A percentile compares a stretch with the other conserved stretches of the same genome.
Evolutionary conservation across 2,113 vertebrate genomes (phyloP).

Genomic region (Nycticryphes semicollaris): DNA sequence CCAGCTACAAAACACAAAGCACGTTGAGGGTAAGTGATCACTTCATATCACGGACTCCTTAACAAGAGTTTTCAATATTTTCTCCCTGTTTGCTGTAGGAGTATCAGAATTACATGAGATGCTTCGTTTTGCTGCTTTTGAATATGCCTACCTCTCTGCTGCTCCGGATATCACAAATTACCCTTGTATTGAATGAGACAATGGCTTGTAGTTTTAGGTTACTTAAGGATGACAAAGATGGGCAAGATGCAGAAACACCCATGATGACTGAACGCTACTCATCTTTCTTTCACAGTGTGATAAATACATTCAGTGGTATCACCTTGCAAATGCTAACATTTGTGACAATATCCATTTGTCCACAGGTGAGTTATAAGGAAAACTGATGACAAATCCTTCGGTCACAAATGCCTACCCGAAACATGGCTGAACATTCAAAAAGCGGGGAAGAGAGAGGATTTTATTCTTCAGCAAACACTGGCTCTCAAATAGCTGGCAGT

Average conservation of each 20-base stretch:
- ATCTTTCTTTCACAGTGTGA: neutral
- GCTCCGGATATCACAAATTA: neutral
- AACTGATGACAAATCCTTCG: constrained; percentile 13
- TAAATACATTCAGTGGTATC: neutral
- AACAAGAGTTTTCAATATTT: neutral
- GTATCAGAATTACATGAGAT: neutral
- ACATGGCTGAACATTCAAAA: neutral
- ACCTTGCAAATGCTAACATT: neutral
- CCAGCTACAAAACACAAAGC: neutral
- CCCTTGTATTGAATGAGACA: neutral
- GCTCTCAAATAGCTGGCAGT: neutral
- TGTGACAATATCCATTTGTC: neutral
- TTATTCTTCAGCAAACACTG: neutral
- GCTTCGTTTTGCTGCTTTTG: neutral
- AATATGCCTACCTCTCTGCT: neutral
- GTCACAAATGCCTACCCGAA: neutral
- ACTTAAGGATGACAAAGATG: neutral
- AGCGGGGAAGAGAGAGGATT: neutral
- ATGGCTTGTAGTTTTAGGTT: neutral
- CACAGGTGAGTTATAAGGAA: neutral
- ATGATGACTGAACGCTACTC: neutral
- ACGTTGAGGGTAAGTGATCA: neutral
- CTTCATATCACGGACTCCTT: neutral
- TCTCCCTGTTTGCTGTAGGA: neutral
- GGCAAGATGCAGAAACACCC: neutral